Conservation (phyloP, 1,140 invertebrate genomes). For the Centruroides vittatus region DNA sequence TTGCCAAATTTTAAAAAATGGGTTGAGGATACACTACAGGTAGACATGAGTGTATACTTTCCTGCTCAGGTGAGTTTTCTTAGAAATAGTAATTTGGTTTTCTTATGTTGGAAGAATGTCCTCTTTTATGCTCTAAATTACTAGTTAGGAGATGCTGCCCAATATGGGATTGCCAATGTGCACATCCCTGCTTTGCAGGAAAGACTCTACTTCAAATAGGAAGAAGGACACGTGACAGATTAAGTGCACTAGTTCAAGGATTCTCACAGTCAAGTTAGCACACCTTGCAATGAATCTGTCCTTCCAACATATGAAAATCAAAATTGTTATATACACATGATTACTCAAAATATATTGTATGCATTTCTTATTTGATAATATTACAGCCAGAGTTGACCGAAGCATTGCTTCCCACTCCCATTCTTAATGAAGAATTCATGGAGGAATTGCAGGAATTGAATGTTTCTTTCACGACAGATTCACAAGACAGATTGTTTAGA, state of each 20-base stretch:
- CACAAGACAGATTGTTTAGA: slow-evolving; percentile 68
- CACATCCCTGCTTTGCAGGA: too few relatives aligned
- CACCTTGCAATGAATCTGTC: neutral
- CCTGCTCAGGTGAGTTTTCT: slow-evolving; percentile 33
- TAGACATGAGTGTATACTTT: slow-evolving; percentile 35
- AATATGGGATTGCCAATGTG: too few relatives aligned
- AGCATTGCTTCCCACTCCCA: slow-evolving; percentile 28
- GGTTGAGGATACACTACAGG: slow-evolving; percentile 55
- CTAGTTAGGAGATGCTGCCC: too few relatives aligned
- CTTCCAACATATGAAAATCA: neutral
- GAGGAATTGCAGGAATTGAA: slow-evolving; percentile 41
- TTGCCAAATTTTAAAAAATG: slow-evolving; percentile 69
- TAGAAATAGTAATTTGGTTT: too few relatives aligned
- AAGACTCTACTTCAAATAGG: too few relatives aligned
- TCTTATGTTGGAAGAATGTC: too few relatives aligned
- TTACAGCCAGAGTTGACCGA: slow-evolving; percentile 29
- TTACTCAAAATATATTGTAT: neutral
- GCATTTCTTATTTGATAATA: slow-evolving; percentile 4
- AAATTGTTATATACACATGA: neutral
- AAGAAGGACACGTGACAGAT: too few relatives aligned
- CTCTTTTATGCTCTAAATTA: too few relatives aligned
- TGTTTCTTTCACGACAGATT: slow-evolving; percentile 58
- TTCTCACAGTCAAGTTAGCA: too few relatives aligned
- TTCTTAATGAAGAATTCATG: slow-evolving; percentile 40
- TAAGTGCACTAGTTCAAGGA: too few relatives aligned